Base-by-base conservation (phyloP, 2,797 vertebrate species). In the Falco columbarius region DNA sequence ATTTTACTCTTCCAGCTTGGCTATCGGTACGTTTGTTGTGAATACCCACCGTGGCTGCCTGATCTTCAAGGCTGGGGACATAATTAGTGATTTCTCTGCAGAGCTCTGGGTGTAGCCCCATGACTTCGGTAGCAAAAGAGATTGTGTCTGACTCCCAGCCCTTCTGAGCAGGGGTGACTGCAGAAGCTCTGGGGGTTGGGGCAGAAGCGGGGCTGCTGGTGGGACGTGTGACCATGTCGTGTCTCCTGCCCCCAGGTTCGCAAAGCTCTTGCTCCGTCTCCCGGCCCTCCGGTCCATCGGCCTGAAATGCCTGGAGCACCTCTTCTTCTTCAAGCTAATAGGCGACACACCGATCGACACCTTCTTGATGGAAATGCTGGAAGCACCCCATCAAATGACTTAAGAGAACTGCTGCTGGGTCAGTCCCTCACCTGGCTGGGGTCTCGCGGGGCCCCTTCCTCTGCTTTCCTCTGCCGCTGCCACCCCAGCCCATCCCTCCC, bases 341-440 rank as follows among this genome's bases (percentile, higher is more conserved):
- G 99, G 99, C 5, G 99, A 99, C 98, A 99, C 99, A 15, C 99
- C 99, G 54, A 99, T 99, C 18, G 99, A 99, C 98, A 99, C 99
- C 97, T 99, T 99, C 98, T 98, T 99, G 97, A 99, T 99, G 99
- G 99, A 99, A 98, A 99, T 99, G 99, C 98, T 99, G 97, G 99
- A 99, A 97, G 99, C 99, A 0, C 99, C 99, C 1, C 99, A 99
- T 98, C 99, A 99, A 98, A 99, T 99, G 99, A 99, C 99, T 98
- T 99, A 99, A 99, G 97, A 95, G 97, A 89, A 63, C 94, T 96
- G 81, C 65, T 61, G 94, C 85, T 56, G 93, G 90, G 94, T 92
- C 82, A 72, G 84, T 86, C 90, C 95, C 90, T 89, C 24, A 7
- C 72, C 95, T 15, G 32, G 83, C 81, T 19, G 40, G 95, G 95